Base-by-base conservation (phyloP, 1,140 invertebrate genomes). In the Atta texana region DNA sequence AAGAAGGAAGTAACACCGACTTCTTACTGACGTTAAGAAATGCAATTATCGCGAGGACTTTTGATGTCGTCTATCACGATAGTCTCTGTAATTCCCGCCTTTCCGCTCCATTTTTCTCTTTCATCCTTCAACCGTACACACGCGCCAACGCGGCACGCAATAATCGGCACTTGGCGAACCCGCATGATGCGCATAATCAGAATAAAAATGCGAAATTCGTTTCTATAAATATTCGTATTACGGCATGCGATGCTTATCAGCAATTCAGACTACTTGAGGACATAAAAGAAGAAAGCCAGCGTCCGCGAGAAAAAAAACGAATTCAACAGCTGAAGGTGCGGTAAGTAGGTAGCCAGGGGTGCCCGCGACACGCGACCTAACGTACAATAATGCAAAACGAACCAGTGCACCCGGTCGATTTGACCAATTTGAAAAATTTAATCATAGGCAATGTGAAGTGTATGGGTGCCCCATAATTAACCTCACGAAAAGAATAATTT, bases 381-480 rank as follows among this genome's bases (percentile, higher is more conserved):
- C 81, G 78, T 89, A 86, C 88, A n/a, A 39, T 78, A 86, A 90
- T 90, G 88, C 75, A 90, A 88, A 90, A 88, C 81, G 88, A 90
- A 88, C 64, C 66, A 55, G 57, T 63, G 81, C 81, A 76, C 80
- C 63, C 81, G 55, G 81, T 63, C 72, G 89, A 90, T 90, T 63
- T 78, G 72, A 53, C 80, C 76, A 64, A 80, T 81, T 44, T 34
- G 21, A 75, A 8, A n/a, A 55, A 81, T 39, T 71, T 57, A 81
- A 71, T 55, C 44, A 71, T 55, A 31, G 14, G 0, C n/a, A n/a
- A 14, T 18, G 49, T 18, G 49, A 69, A 57, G 69, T 69, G 12
- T 68, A 80, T 14, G 14, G 1, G 14, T 28, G 64, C 6, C 28
- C 14, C 34, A n/a, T 53, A 44, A 80, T 53, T 80, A 59, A 21